A percentile compares a stretch with the other conserved stretches of the same genome.
phyloP scores from a whole-genome alignment of 2,888 invertebrate genomes.

The Disparrhopalites patrizii region DNA sequence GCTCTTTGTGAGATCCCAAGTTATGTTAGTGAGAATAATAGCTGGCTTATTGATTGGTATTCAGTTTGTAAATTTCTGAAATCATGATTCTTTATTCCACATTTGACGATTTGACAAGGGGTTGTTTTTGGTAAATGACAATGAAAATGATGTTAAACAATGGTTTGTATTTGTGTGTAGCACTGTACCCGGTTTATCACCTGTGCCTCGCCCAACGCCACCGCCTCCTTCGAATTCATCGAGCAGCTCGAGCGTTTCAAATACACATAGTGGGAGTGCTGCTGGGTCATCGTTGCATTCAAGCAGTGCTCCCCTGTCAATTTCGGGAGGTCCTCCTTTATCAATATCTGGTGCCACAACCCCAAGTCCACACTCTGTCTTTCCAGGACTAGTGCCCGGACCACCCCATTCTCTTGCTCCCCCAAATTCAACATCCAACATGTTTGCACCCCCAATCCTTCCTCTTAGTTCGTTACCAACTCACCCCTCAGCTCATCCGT shows the following conservation, averaged over 20 bases:
- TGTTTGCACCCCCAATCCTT: conserved; percentile 47
- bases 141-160: too few relatives aligned
- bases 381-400: conserved; percentile 27
- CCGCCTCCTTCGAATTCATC: conserved; percentile 51
- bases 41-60: too few relatives aligned
- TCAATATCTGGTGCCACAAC: conserved; percentile 14
- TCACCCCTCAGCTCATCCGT: conserved; percentile 40
- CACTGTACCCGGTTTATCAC: conserved; percentile 49
- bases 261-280: conserved; percentile 25
- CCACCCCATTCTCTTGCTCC: conserved; percentile 19
- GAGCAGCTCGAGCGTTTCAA: background rate
- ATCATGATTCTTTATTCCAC: too few relatives aligned
- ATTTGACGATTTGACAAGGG: too few relatives aligned
- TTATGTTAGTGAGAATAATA: too few relatives aligned
- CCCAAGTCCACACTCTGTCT: conserved; percentile 27
- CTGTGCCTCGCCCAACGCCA: conserved; percentile 58
- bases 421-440: conserved; percentile 29
- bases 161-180: conserved; percentile 25
- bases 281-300: conserved; percentile 9
- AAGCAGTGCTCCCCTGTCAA: conserved; percentile 30
- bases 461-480: conserved; percentile 44
- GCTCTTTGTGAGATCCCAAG: too few relatives aligned
- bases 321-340: conserved; percentile 17
- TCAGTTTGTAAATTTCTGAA: too few relatives aligned
- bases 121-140: too few relatives aligned